phyloP scores from a whole-genome alignment of 2,888 invertebrate species.

The Apamea anceps region DNA sequence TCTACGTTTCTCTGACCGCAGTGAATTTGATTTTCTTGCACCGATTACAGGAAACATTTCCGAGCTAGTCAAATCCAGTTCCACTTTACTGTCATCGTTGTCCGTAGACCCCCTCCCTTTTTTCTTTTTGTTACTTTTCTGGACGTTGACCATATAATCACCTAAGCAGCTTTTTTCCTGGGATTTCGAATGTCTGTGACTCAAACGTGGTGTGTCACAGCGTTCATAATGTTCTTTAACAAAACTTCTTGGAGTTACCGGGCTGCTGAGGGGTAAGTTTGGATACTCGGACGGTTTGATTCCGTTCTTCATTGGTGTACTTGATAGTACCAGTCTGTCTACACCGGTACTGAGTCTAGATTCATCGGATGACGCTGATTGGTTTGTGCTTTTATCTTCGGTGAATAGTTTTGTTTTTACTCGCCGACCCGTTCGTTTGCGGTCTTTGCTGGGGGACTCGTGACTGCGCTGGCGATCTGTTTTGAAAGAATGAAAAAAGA shows the following conservation, averaged over 20 bases:
- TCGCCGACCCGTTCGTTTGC: slow-evolving; percentile 77
- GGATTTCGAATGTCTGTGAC: slow-evolving; percentile 78
- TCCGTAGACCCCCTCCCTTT: slow-evolving; percentile 80
- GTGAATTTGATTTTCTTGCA: slow-evolving; percentile 80
- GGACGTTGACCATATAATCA: slow-evolving; percentile 80
- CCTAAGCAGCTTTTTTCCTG: slow-evolving; percentile 85
- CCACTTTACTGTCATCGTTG: slow-evolving; percentile 74
- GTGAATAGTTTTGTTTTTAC: slow-evolving; percentile 86
- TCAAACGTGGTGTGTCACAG: slow-evolving; percentile 83
- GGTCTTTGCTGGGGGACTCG: slow-evolving; percentile 83
- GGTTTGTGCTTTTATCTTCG: slow-evolving; percentile 77
- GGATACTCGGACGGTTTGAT: slow-evolving; percentile 75
- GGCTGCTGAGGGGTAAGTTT: slow-evolving; percentile 75
- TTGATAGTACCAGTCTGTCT: slow-evolving; percentile 79
- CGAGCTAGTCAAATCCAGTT: slow-evolving; percentile 83
- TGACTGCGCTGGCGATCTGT: slow-evolving; percentile 76
- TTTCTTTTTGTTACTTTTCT: slow-evolving; percentile 82
- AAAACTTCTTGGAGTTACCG: slow-evolving; percentile 79
- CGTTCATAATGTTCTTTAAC: slow-evolving; percentile 77
- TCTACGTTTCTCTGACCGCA: slow-evolving; percentile 81
- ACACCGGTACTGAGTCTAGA: slow-evolving; percentile 78
- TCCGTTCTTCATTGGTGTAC: slow-evolving; percentile 85
- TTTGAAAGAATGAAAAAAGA: slow-evolving; percentile 35
- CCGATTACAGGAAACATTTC: slow-evolving; percentile 87
- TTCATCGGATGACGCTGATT: slow-evolving; percentile 83